A percentile compares a stretch with the other conserved stretches of the same genome.
phyloP scores from a whole-genome alignment of 1,140 invertebrate genomes.

The Onthophagus taurus region DNA sequence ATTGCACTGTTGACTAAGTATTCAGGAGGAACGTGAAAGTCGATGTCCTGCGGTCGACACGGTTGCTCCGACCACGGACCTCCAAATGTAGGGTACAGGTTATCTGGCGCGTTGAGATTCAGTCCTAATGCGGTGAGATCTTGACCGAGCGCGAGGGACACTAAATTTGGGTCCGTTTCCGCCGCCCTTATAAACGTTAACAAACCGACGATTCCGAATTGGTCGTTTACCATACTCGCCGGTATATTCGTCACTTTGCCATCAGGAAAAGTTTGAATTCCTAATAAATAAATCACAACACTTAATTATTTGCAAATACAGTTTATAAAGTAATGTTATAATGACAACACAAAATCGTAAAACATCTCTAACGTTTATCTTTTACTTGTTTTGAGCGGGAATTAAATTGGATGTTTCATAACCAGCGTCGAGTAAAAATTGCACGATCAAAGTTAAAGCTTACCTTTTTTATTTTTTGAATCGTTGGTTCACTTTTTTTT shows the following conservation, averaged over 20 bases:
- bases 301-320: no score
- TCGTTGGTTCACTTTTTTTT: no score
- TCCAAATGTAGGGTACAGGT: slow-evolving; percentile 93
- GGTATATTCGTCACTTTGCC: slow-evolving; percentile 98
- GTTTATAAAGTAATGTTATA: no score
- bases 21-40: slow-evolving; percentile 97
- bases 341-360: no score
- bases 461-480: no score
- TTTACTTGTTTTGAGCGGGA: no score
- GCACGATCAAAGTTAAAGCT: no score
- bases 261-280: slow-evolving; percentile 90
- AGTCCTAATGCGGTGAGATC: slow-evolving; percentile 95
- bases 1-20: slow-evolving; percentile 93
- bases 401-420: no score
- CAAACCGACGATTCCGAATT: slow-evolving; percentile 97
- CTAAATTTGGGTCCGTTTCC: slow-evolving; percentile 91
- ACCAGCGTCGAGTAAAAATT: no score
- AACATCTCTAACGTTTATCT: no score
- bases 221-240: slow-evolving; percentile 95
- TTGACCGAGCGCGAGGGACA: slow-evolving; percentile 90
- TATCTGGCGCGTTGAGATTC: slow-evolving; percentile 96
- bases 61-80: slow-evolving; percentile 97
- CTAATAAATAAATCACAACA: no score
- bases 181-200: slow-evolving; percentile 95
- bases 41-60: slow-evolving; percentile 96